Evolutionary conservation across 2,888 invertebrate species (phyloP), one percentile per base, ranked within the genome.

Genomic region (Tetranychus truncatus): DNA sequence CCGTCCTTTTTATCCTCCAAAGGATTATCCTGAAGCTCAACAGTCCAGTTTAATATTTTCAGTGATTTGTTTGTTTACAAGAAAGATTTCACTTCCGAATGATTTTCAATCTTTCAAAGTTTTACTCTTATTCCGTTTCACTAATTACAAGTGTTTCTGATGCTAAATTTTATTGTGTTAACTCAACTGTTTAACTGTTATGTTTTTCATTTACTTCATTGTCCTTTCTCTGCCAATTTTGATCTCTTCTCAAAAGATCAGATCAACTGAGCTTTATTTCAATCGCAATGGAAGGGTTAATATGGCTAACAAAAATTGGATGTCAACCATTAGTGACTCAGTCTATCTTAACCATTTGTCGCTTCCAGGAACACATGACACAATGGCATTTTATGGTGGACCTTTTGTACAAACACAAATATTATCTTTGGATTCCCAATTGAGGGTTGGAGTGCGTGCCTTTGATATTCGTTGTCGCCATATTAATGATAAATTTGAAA

Each of bases 401-500:
- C 44, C n/a, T 8, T 18, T 46, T n/a, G 18, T 24, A 11, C 74
- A 76, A 66, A 74, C 74, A 24, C 76, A 76, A 74, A 21, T 67
- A 34, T 44, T 76, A 46, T n/a, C 24, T 3, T 11, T 76, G n/a
- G 11, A 45, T n/a, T 6, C 44, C 0, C 76, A 76, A 44, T 66
- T 76, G 7, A 24, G 45, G 18, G 73, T 74, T 6, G 76, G 76
- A 6, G 71, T 76, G 24, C 20, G 76, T 34, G 74, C 74, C n/a
- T 66, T 76, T 44, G 76, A 76, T n/a, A 71, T 76, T 1, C 76
- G 76, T 6, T 76, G 76, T 76, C 21, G 74, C 11, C 76, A 76
- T n/a, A 34, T 67, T 7, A 20, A 6, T 4, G 69, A 74, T 65
- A 21, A 45, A 9, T 76, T 76, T n/a, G 18, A 15, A 1, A 76